Percentiles rank a stretch among this genome's conserved stretches.
These are phyloP conservation scores for Drosophila putrida DNA, from an alignment of 2,888 invertebrate genomes.

Conservation along the genomic window DNA sequence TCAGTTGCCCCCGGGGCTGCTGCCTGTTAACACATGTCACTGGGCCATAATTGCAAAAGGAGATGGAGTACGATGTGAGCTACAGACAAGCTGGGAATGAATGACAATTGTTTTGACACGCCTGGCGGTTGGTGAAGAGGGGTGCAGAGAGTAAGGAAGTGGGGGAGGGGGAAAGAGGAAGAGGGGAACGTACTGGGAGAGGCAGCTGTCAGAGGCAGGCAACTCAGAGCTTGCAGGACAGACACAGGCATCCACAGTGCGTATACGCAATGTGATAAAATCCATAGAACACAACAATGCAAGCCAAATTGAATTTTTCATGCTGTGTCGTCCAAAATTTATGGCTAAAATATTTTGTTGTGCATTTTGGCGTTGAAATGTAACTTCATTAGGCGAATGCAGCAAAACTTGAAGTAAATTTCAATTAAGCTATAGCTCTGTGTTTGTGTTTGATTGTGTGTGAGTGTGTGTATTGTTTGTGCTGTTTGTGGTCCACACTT, in stretches of 20 bases:
- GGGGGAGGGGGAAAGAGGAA: background rate
- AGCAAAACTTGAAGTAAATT: slow-evolving; percentile 31
- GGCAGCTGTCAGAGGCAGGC: slow-evolving; percentile 48
- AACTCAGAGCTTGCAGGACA: slow-evolving; percentile 18
- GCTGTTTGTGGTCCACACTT: slow-evolving; percentile 19
- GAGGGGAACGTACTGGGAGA: background rate
- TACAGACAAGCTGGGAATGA: slow-evolving; percentile 47
- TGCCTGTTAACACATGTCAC: slow-evolving; percentile 71
- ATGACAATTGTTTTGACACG: slow-evolving; percentile 78
- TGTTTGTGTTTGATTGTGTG: slow-evolving; percentile 5
- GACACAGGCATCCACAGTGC: slow-evolving; percentile 6
- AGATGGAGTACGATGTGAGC: slow-evolving; percentile 15
- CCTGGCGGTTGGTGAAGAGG: slow-evolving; percentile 34
- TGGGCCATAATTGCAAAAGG: slow-evolving; percentile 67
- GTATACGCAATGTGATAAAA: slow-evolving; percentile 32
- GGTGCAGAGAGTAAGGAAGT: background rate
- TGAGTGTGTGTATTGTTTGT: slow-evolving; percentile 12
- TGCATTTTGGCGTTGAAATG: slow-evolving; percentile 26
- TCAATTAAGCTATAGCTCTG: slow-evolving; percentile 25
- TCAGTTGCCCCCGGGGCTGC: background rate
- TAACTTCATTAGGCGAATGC: slow-evolving; percentile 37
- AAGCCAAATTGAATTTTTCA: slow-evolving; percentile 57
- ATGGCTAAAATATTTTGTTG: slow-evolving; percentile 48
- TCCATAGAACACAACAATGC: slow-evolving; percentile 24
- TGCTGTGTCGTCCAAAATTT: slow-evolving; percentile 37